phyloP scores from a whole-genome alignment of 2,797 vertebrate species.

The Sardinella longiceps region DNA sequence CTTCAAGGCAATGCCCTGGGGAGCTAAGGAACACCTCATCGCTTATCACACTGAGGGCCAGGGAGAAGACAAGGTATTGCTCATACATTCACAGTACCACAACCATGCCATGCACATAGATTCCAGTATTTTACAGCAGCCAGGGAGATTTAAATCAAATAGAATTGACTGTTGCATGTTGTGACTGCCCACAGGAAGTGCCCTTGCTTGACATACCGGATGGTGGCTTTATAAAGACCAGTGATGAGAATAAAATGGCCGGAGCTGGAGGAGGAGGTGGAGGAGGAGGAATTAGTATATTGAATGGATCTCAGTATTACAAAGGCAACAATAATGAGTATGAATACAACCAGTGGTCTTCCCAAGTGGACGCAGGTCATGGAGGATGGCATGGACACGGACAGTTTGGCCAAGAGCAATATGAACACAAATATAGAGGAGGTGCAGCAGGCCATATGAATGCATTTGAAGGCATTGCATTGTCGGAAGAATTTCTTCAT shows the following conservation, averaged over 20 bases:
- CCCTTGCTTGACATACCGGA: constrained; percentile 26
- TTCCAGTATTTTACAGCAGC: neutral
- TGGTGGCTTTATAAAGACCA: neutral
- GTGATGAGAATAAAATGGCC: neutral
- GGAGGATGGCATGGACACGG: constrained; percentile 2
- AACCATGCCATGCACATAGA: neutral
- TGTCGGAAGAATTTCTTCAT: constrained; percentile 63
- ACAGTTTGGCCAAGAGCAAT: neutral
- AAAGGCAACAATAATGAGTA: neutral
- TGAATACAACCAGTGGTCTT: neutral
- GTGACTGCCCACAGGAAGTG: constrained; percentile 44
- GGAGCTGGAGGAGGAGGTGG: too few species aligned
- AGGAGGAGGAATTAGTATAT: neutral
- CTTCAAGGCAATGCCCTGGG: constrained; percentile 74
- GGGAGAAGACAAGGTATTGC: constrained; percentile 85
- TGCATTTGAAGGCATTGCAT: constrained; percentile 63
- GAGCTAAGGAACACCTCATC: constrained; percentile 79
- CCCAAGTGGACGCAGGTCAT: neutral
- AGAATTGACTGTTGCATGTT: neutral
- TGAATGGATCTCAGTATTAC: neutral
- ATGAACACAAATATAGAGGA: neutral
- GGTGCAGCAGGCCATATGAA: constrained; percentile 23
- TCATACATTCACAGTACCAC: neutral
- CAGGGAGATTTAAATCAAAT: neutral
- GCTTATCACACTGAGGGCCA: constrained; percentile 89